phyloP scores from a whole-genome alignment of 2,113 vertebrate genomes.

The Phrynosoma platyrhinos region DNA sequence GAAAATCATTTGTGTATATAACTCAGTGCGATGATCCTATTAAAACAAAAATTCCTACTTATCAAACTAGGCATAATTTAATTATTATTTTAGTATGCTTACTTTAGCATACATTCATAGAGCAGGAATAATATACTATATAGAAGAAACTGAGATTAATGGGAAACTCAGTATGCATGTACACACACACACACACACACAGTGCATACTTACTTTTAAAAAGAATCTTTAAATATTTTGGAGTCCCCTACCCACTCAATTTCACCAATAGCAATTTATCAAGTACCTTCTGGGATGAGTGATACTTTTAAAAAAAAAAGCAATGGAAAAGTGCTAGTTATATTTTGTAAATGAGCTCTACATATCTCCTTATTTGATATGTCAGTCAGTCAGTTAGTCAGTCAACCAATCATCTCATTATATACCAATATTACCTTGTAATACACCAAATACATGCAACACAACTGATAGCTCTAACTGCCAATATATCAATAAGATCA shows the following conservation, averaged over 20 bases:
- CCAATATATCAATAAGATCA: not conserved
- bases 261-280: not conserved
- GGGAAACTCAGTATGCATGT: not conserved
- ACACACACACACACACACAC: not conserved
- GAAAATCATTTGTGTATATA: not conserved
- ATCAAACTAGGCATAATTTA: slow-evolving; percentile 17
- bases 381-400: too few relatives aligned
- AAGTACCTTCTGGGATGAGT: too few relatives aligned
- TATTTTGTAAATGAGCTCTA: too few relatives aligned
- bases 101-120: not conserved
- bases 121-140: not conserved
- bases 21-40: slow-evolving; percentile 1
- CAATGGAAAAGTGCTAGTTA: too few relatives aligned
- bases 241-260: too few relatives aligned
- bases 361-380: too few relatives aligned
- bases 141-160: not conserved
- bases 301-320: not conserved
- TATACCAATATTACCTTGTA: not conserved
- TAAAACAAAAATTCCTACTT: slow-evolving; percentile 18
- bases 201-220: not conserved
- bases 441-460: not conserved
- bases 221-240: not conserved
- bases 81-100: slow-evolving; percentile 17
- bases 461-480: too few relatives aligned
- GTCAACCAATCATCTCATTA: too few relatives aligned